Evolutionary conservation across 53 echinoderm and acorn worm genomes (phyloP), one percentile per base, ranked within the genome.

Genomic region (Echinarachnius parma): DNA sequence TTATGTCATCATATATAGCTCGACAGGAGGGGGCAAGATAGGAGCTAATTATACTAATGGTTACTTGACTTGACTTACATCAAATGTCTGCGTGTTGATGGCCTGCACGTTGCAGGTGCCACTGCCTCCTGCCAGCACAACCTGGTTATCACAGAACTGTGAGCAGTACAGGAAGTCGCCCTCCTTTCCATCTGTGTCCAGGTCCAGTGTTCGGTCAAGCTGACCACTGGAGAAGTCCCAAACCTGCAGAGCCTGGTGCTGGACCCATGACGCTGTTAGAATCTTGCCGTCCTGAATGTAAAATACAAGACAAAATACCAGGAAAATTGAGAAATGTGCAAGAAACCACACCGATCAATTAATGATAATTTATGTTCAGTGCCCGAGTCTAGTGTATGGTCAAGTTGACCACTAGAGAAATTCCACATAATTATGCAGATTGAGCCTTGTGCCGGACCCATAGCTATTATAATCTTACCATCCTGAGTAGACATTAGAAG

Each of bases 371-470:
- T n/a, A n/a, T n/a, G n/a, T n/a, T 77, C 80, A 20, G 76, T 77
- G 13, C 80, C 82, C 35, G 92, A 31, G 16, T 86, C 88, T 18
- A 98, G 69, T 9, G 84, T 86, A 53, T 69, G 81, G 71, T 98
- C 91, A 39, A 92, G 86, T 22, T 75, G 63, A 33, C 86, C 88
- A 15, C 77, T 81, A 2, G 88, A 57, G 32, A 85, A 63, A 61
- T 98, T 92, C 91, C 88, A 98, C 27, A 92, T n/a, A n/a, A n/a
- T n/a, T n/a, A n/a, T n/a, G n/a, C 56, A 60, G 91, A 92, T 24
- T 92, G 78, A 16, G 87, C 79, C 29, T 88, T 44, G 15, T 72
- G 71, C 28, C 84, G 54, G 2, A 85, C 78, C 91, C 91, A 98
- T 14, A 92, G 91, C 98, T 14, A 92, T 98, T 19, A 98, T 69